A percentile compares a stretch with the other conserved stretches of the same genome.
These are phyloP conservation scores for Drosophila pegasa DNA, from an alignment of 2,888 invertebrate genomes.

Conservation along the genomic window DNA sequence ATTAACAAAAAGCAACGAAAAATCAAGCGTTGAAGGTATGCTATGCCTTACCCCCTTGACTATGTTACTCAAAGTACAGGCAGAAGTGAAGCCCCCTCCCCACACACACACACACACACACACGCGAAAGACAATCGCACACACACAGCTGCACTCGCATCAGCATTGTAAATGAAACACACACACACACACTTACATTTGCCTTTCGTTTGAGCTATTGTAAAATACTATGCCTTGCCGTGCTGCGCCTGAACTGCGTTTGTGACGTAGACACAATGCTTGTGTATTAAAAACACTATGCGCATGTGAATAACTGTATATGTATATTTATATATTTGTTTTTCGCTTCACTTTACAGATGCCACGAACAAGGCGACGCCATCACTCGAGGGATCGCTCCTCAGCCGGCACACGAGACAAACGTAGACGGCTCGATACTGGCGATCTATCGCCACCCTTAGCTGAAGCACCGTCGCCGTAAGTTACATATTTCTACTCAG, in stretches of 20 bases:
- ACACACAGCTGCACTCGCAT: constrained; percentile 8
- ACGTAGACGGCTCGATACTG: constrained; percentile 89
- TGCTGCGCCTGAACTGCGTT: constrained; percentile 16
- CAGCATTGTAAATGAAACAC: constrained; percentile 32
- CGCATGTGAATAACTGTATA: constrained; percentile 6
- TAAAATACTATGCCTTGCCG: constrained; percentile 26
- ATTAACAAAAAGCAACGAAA: constrained; percentile 25
- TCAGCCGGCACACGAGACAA: constrained; percentile 86
- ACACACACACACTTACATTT: constrained; percentile 61
- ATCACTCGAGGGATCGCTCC: constrained; percentile 89
- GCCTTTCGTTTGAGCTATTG: constrained; percentile 29
- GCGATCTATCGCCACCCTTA: constrained; percentile 84
- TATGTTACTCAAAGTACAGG: constrained; percentile 43
- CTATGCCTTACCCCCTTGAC: constrained; percentile 4
- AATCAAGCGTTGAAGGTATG: constrained; percentile 61
- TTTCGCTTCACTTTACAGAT: constrained; percentile 86
- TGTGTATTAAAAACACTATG: constrained; percentile 15
- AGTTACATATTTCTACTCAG: constrained; percentile 59
- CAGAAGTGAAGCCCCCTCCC: constrained; percentile 36
- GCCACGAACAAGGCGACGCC: constrained; percentile 93
- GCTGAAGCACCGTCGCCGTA: constrained; percentile 83
- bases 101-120: constrained; percentile 31
- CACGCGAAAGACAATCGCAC: constrained; percentile 19
- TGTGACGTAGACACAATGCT: constrained; percentile 40
- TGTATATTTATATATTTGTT: constrained; percentile 2